Base-by-base conservation (phyloP, 2,113 vertebrate genomes). In the Tangachromis dhanisi region DNA sequence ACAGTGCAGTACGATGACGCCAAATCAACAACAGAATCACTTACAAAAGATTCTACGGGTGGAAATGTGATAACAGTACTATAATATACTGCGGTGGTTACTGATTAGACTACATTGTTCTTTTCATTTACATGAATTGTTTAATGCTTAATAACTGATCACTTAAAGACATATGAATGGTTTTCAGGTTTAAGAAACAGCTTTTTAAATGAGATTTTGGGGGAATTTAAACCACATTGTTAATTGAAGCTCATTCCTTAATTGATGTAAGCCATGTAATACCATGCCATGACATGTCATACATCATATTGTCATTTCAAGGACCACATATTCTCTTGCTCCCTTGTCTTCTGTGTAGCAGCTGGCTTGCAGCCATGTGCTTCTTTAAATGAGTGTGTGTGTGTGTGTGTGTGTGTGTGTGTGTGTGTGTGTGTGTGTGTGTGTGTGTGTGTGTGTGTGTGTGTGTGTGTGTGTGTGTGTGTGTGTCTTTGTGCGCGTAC, bases 241-340 rank as follows among this genome's bases (percentile, higher is more conserved):
- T 76, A 47, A 76, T 47, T 45, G 21, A 76, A 76, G 82, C 63
- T 89, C 2, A 85, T 45, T 63, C 3, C 57, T 63, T 76, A 80
- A 84, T 86, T 54, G 79, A 68, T 68, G 24, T 13, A 80, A 80
- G 19, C 21, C 35, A 68, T 51, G 49, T 80, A 51, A 82, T 17
- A 76, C 59, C 8, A 66, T 63, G 68, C n/a, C 53, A 76, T 76
- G 59, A 26, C 86, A 82, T 59, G 76, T 38, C 63, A 84, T 84
- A 83, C 31, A 89, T 83, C 71, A 88, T 26, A 29, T 8, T 81
- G 80, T 81, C 78, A 88, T 71, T 81, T 76, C 24, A 76, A 76
- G 24, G 40, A 54, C 47, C 24, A 24, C 53, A 31, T 47, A 86
- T 16, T 21, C 38, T 71, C 33, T 26, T 33, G 53, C 66, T 61